A percentile compares a stretch with the other conserved stretches of the same genome.
Conservation (phyloP, 2,888 invertebrate species). For the Drosophila nr. medialis region DNA sequence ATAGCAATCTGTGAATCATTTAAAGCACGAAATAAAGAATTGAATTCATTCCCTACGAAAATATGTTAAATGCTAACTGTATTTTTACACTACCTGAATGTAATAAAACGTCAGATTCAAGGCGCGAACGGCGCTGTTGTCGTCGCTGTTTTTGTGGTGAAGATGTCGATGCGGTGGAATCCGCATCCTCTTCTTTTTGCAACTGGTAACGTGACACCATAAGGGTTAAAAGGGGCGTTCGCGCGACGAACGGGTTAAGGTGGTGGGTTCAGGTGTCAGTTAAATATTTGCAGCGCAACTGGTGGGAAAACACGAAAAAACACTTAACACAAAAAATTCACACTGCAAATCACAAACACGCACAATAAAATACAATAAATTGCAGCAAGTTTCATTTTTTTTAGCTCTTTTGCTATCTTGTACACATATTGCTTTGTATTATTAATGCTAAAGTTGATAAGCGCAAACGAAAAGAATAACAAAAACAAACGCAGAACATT, state of each 20-base stretch:
- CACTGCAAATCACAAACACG: conserved; percentile 10
- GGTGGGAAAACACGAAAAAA: conserved; percentile 18
- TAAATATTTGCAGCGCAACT: conserved; percentile 30
- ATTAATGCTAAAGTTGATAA: conserved; percentile 19
- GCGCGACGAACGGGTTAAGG: background rate
- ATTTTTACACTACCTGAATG: conserved; percentile 65
- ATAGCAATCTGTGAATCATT: conserved; percentile 25
- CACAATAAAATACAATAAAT: conserved; percentile 6
- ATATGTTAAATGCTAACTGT: background rate
- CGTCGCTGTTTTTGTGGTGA: background rate
- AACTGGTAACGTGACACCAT: conserved; percentile 57
- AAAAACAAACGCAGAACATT: background rate
- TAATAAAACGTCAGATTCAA: conserved; percentile 67
- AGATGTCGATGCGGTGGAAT: conserved; percentile 15
- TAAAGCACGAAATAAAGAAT: background rate
- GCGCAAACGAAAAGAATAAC: conserved; percentile 18
- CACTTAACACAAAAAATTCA: background rate
- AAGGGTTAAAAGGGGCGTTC: conserved; percentile 5
- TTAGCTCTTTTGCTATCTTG: conserved; percentile 22
- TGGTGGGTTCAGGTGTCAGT: background rate
- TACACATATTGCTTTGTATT: background rate
- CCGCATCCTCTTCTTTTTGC: conserved; percentile 48
- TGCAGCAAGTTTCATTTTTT: background rate
- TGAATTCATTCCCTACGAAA: background rate
- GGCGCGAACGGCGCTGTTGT: conserved; percentile 45